Evolutionary conservation across 2,888 invertebrate species (phyloP).

Genomic region (Amphipoea oculea): DNA sequence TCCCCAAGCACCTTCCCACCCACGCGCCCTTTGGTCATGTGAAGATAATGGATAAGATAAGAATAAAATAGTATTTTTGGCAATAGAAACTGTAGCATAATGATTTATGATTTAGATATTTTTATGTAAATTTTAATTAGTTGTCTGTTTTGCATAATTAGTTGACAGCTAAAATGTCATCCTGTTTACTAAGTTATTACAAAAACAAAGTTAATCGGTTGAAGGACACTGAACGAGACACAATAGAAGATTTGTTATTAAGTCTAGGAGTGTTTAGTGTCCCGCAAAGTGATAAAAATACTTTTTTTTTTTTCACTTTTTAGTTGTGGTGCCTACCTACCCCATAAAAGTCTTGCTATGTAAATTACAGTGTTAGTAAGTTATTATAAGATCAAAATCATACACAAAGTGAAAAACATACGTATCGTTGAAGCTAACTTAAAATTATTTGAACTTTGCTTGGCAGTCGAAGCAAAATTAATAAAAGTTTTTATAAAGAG

Average conservation of each 20-base stretch:
- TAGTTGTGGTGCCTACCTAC: background rate
- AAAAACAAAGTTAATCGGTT: background rate
- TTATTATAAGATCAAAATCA: background rate
- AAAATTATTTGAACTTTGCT: background rate
- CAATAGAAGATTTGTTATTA: background rate
- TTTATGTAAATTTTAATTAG: constrained; percentile 6
- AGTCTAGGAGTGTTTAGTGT: background rate
- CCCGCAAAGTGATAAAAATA: background rate
- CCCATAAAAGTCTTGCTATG: background rate
- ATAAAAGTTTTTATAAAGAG: background rate
- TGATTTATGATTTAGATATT: background rate
- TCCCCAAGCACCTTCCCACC: too few species aligned
- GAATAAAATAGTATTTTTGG: background rate
- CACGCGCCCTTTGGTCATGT: too few species aligned
- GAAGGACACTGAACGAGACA: background rate
- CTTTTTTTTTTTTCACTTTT: background rate
- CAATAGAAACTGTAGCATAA: constrained; percentile 10
- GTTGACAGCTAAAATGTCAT: background rate
- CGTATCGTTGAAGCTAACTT: background rate
- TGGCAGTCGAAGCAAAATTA: background rate
- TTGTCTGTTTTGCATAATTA: background rate
- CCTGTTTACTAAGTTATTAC: background rate
- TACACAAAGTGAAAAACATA: background rate
- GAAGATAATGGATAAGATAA: too few species aligned
- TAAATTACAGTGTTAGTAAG: background rate